A percentile compares a stretch with the other conserved stretches of the same genome.
These are phyloP conservation scores for Gobio gobio DNA, from an alignment of 2,113 vertebrate species.

Conservation along the genomic window DNA sequence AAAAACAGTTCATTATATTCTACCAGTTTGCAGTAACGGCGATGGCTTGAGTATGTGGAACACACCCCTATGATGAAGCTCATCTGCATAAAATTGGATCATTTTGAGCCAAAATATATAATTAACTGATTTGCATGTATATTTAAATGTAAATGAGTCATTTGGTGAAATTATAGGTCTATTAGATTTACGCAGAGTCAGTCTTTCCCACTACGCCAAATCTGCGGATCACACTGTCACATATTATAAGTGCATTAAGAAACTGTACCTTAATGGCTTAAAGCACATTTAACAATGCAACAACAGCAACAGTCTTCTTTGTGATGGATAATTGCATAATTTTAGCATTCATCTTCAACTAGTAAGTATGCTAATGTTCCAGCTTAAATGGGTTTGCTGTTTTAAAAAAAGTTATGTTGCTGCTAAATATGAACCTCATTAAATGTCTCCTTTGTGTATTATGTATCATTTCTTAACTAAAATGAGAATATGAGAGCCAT, in stretches of 20 bases:
- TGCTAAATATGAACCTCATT: not conserved
- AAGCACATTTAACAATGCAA: not conserved
- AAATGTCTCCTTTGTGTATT: not conserved
- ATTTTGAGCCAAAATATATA: conserved; percentile 12
- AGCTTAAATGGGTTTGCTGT: not conserved
- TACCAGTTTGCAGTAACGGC: not conserved
- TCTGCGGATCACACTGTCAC: not conserved
- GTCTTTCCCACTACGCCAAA: not conserved
- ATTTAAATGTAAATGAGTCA: conserved; percentile 1
- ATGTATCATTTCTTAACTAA: not conserved
- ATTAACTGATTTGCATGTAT: conserved; percentile 23
- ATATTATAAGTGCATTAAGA: not conserved
- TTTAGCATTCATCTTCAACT: not conserved
- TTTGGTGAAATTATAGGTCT: not conserved
- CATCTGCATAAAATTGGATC: conserved; percentile 16
- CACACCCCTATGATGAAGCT: conserved; percentile 10
- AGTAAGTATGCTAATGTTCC: not conserved
- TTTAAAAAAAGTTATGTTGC: not conserved
- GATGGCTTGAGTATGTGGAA: conserved; percentile 10
- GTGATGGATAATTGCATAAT: not conserved
- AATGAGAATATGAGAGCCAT: not conserved
- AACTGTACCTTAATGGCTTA: conserved; percentile 8
- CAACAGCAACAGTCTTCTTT: not conserved
- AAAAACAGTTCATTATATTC: conserved; percentile 16
- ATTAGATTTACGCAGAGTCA: not conserved